Evolutionary conservation across 2,797 vertebrate genomes (phyloP), one percentile per base, ranked within the genome.

Genomic region (Dromococcyx pavoninus): DNA sequence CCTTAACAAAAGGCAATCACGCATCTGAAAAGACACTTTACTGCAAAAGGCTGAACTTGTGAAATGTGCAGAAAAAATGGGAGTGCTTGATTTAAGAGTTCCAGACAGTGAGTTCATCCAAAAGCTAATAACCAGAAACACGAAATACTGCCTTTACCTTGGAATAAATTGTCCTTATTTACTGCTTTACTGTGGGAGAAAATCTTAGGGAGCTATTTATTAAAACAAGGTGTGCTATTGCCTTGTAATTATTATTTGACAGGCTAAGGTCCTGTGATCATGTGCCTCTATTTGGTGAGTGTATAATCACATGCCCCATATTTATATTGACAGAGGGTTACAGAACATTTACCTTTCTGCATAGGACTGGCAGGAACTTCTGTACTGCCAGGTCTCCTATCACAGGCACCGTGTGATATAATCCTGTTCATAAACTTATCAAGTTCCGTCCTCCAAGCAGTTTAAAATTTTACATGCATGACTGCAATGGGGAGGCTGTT

Each of bases 241-340:
- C 87, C 90, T 88, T 94, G 66, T 95, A 88, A 94, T 94, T 94
- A 94, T 72, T 95, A 92, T 95, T 81, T 94, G 91, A 96, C 81
- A 82, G 89, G 69, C 48, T 50, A 74, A 93, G 37, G 90, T 86
- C 93, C 46, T 90, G 54, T 88, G 94, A 96, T 89, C 90, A 95
- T 66, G 76, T 95, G 91, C 75, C 83, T 69, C 33, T 9, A 64
- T 92, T 93, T 75, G 94, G 62, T 93, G 79, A 86, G 27, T 79
- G 37, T 76, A 54, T 73, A 92, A 92, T 96, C 94, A 95, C 92
- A 86, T 93, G 96, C 51, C 89, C 87, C 46, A 11, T 66, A 86
- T 89, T 94, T 94, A 46, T 79, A 69, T 90, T 64, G 91, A 85
- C 81, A 88, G 73, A 85, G 53, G 15, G 86, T 89, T 91, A 73